A percentile compares a stretch with the other conserved stretches of the same genome.
Conservation (phyloP, 2,113 vertebrate genomes). For the Phoxinus phoxinus region DNA sequence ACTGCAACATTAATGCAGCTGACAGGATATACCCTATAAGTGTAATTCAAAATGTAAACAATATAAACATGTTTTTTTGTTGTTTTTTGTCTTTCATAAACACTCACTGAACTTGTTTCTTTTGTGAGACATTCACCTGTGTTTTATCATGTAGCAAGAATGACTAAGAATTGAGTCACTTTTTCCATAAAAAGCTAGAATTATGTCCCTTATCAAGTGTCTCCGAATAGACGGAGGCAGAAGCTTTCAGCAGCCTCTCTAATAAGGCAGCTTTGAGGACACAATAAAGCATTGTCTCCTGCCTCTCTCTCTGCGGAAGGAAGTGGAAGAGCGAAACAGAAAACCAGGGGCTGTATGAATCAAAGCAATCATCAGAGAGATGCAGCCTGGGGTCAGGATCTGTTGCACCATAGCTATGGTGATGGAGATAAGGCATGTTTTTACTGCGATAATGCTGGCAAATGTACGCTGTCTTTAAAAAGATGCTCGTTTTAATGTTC, state of each 20-base stretch:
- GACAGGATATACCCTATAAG: not conserved
- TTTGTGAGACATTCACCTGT: not conserved
- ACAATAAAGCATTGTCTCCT: conserved; percentile 54
- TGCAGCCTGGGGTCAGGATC: conserved; percentile 37
- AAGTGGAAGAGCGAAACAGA: conserved; percentile 49
- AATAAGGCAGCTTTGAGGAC: conserved; percentile 45
- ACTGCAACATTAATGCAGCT: not conserved
- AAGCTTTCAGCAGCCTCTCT: conserved; percentile 48
- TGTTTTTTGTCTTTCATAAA: not conserved
- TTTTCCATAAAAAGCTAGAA: conserved; percentile 20
- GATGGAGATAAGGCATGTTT: conserved; percentile 42
- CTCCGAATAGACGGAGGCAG: conserved; percentile 46
- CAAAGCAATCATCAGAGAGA: conserved; percentile 39
- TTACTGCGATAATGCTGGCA: not conserved
- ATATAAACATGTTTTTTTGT: not conserved
- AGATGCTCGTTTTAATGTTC: not conserved
- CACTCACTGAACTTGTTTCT: not conserved
- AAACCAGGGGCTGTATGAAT: conserved; percentile 49
- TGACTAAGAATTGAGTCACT: conserved; percentile 16
- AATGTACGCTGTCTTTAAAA: not conserved
- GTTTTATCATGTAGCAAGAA: conserved; percentile 17
- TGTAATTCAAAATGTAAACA: not conserved
- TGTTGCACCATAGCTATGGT: conserved; percentile 8
- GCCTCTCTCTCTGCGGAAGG: conserved; percentile 38
- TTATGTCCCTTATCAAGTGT: conserved; percentile 41